These are phyloP conservation scores for Scolopax rusticola DNA, from an alignment of 2,797 vertebrate species.

Conservation along the genomic window DNA sequence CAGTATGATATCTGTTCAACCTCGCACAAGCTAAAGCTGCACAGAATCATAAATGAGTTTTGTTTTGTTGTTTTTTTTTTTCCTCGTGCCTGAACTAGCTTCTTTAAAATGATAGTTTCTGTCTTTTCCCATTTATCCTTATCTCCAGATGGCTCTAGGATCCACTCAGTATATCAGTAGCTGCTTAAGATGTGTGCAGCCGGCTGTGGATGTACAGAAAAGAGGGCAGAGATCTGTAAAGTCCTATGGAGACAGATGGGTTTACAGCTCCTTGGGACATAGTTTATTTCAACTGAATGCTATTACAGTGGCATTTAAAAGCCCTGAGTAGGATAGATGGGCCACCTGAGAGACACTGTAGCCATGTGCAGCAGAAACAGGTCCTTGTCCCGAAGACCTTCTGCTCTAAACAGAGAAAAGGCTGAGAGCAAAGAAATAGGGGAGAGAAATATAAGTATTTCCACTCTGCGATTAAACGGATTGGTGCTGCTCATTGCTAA, in stretches of 20 bases:
- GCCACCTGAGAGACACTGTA: neutral
- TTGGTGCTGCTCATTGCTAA: neutral
- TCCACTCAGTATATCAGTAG: neutral
- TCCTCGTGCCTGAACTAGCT: neutral
- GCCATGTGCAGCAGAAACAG: neutral
- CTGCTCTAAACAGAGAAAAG: neutral
- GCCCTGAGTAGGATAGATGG: neutral
- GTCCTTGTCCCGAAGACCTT: neutral
- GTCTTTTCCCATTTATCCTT: neutral
- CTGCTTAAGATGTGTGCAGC: neutral
- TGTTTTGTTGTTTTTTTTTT: neutral
- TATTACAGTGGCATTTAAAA: neutral
- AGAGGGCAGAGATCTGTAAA: neutral
- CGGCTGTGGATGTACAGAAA: neutral
- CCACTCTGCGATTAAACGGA: neutral
- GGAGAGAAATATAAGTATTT: neutral
- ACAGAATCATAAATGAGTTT: neutral
- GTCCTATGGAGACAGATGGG: neutral
- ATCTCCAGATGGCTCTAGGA: neutral
- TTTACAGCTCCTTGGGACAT: slow-evolving; percentile 4
- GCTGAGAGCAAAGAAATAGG: neutral
- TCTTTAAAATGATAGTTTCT: neutral
- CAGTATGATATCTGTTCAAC: neutral
- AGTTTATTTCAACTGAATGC: neutral
- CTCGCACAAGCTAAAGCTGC: neutral